Conservation (phyloP, 2,113 vertebrate genomes). For the Ammodytes marinus region DNA sequence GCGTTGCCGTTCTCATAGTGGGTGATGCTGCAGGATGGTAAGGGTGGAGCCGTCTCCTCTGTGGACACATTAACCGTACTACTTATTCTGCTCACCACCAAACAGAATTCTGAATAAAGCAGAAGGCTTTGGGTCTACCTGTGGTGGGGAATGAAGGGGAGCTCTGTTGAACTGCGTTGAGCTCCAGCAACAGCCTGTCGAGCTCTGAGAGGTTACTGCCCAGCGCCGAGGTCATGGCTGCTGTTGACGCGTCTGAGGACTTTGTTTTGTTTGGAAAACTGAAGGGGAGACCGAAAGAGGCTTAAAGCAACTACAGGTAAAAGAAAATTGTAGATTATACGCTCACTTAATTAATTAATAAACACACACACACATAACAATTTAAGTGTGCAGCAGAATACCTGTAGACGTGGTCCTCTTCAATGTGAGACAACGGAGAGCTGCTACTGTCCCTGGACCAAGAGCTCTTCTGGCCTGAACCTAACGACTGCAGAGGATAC, state of each 20-base stretch:
- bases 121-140: conserved; percentile 80
- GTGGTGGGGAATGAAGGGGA: conserved; percentile 87
- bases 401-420: conserved; percentile 99
- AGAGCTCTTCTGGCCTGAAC: conserved; percentile 87
- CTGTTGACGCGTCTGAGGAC: conserved; percentile 90
- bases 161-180: conserved; percentile 95
- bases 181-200: conserved; percentile 94
- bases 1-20: conserved; percentile 90
- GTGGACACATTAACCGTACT: conserved; percentile 34
- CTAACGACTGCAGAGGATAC: conserved; percentile 82
- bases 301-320: background rate
- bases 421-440: conserved; percentile 85
- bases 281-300: conserved; percentile 23
- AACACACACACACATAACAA: background rate
- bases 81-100: background rate
- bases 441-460: conserved; percentile 86
- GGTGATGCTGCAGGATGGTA: conserved; percentile 85
- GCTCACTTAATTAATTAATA: background rate
- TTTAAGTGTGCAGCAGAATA: conserved; percentile 52
- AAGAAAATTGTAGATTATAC: background rate
- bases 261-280: conserved; percentile 99
- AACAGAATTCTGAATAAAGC: background rate
- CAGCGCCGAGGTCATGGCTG: conserved; percentile 91
- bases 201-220: conserved; percentile 97
- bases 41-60: conserved; percentile 84